Evolutionary conservation across 2,113 vertebrate genomes (phyloP).

Genomic region (Oreochromis spilurus): DNA sequence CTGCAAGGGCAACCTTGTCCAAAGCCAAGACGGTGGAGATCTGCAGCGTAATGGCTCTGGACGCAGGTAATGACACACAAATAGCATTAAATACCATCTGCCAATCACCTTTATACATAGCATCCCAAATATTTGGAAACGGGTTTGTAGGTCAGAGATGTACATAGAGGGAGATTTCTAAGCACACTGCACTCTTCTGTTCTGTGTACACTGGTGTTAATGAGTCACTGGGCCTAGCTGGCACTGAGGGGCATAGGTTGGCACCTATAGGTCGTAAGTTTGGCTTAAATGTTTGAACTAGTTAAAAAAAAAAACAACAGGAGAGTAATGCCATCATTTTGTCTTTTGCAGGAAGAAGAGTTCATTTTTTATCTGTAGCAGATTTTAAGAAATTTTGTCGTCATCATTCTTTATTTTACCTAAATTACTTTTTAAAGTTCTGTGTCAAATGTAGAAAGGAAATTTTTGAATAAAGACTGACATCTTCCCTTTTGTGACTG

Average conservation of each 20-base stretch:
- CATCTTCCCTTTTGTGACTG: not conserved
- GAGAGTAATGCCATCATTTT: slow-evolving; percentile 21
- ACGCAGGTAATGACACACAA: slow-evolving; percentile 54
- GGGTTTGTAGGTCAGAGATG: not conserved
- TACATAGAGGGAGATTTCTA: not conserved
- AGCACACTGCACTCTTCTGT: not conserved
- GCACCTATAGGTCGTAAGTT: not conserved
- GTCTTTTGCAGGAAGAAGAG: slow-evolving; percentile 70
- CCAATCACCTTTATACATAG: not conserved
- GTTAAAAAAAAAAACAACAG: not conserved
- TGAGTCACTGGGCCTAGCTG: slow-evolving; percentile 18
- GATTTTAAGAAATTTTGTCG: slow-evolving; percentile 26
- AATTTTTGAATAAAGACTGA: slow-evolving; percentile 53
- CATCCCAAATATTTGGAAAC: not conserved
- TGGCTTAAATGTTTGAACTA: not conserved
- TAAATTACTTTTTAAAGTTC: not conserved
- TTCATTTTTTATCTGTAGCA: slow-evolving; percentile 73
- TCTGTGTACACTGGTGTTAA: slow-evolving; percentile 10
- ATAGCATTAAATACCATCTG: not conserved
- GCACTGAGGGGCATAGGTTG: slow-evolving; percentile 26
- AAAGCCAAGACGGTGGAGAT: slow-evolving; percentile 86
- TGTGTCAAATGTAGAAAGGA: slow-evolving; percentile 12
- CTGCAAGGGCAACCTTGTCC: slow-evolving; percentile 97
- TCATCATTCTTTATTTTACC: not conserved
- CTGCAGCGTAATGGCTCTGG: slow-evolving; percentile 77